Evolutionary conservation across 2,797 vertebrate species (phyloP).

Genomic region (Poeciliopsis turneri): DNA sequence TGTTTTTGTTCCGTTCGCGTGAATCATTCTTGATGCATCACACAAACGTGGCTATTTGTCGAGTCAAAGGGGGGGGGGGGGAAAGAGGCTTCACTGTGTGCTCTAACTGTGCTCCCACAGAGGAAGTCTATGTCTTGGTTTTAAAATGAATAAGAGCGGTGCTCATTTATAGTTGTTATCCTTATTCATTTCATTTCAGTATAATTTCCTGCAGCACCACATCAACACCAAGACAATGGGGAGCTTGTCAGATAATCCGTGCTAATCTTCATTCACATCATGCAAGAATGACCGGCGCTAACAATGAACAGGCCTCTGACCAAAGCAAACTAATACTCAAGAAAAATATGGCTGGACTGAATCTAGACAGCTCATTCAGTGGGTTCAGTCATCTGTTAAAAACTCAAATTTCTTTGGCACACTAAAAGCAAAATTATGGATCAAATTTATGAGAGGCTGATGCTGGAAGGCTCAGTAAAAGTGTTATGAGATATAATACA

Average conservation of each 20-base stretch:
- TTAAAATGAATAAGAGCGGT: conserved; percentile 61
- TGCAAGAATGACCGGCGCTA: conserved; percentile 65
- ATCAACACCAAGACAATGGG: conserved; percentile 57
- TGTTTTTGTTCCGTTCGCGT: conserved; percentile 31
- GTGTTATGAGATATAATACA: conserved; percentile 7
- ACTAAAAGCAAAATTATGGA: conserved; percentile 33
- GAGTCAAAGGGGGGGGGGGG: not conserved
- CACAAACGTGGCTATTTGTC: conserved; percentile 24
- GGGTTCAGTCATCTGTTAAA: conserved; percentile 51
- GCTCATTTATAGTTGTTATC: conserved; percentile 39
- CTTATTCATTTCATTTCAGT: conserved; percentile 63
- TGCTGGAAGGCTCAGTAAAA: conserved; percentile 20
- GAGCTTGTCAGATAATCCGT: conserved; percentile 63
- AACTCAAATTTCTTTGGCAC: conserved; percentile 36
- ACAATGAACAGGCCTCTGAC: conserved; percentile 67
- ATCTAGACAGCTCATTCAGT: conserved; percentile 55
- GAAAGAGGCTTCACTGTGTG: conserved; percentile 20
- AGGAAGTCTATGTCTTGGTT: conserved; percentile 50
- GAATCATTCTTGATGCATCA: conserved; percentile 54
- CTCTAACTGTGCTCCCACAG: conserved; percentile 22
- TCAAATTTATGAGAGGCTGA: conserved; percentile 37
- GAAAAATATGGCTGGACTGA: conserved; percentile 57
- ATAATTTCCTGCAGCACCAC: conserved; percentile 67
- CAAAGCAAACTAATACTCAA: conserved; percentile 64
- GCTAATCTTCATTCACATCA: conserved; percentile 75